phyloP scores from a whole-genome alignment of 2,797 vertebrate species.

The Danio choprae region DNA sequence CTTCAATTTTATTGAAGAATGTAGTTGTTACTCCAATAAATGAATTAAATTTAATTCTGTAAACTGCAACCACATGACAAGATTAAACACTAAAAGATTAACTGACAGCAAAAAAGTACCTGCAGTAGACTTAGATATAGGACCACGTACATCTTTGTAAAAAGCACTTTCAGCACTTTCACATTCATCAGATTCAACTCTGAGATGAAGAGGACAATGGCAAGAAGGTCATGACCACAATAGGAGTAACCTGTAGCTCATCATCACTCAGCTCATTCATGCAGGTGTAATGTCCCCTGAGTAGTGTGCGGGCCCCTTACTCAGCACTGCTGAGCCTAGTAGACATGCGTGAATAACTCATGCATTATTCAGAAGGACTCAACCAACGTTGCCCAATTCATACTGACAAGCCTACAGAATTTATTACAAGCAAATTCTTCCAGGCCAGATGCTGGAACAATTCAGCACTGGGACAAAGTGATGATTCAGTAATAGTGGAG shows the following conservation, averaged over 20 bases:
- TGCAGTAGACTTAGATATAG: not conserved
- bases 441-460: not conserved
- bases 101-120: too few relatives aligned
- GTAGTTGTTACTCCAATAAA: too few relatives aligned
- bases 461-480: conserved; percentile 5
- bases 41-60: too few relatives aligned
- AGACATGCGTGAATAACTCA: conserved; percentile 11
- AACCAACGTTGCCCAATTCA: not conserved
- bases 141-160: not conserved
- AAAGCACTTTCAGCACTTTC: not conserved
- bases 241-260: conserved; percentile 8
- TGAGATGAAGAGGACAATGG: not conserved
- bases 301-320: conserved; percentile 6
- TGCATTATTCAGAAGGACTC: conserved; percentile 25
- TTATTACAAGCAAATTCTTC: conserved; percentile 1
- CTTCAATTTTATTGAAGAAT: too few relatives aligned
- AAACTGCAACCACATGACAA: too few relatives aligned
- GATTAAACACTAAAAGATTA: too few relatives aligned
- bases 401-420: conserved; percentile 19
- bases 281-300: conserved; percentile 27
- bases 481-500: not conserved
- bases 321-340: conserved; percentile 22
- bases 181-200: not conserved
- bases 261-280: conserved; percentile 27
- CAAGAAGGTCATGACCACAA: not conserved